Conservation (phyloP, 2,113 vertebrate genomes). For the Urocitellus parryii region DNA sequence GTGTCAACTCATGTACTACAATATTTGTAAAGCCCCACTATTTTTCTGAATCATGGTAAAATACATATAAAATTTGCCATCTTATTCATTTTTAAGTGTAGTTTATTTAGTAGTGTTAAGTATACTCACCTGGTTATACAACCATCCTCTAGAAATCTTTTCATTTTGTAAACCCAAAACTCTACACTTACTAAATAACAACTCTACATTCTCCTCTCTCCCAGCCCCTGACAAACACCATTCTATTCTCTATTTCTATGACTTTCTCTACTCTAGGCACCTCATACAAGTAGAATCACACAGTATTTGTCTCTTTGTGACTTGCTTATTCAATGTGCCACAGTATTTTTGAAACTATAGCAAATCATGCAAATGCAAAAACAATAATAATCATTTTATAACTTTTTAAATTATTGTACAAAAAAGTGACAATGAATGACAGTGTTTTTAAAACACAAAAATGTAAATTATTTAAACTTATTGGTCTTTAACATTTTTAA, state of each 20-base stretch:
- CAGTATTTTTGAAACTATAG: slow-evolving; percentile 16
- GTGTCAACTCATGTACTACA: neutral
- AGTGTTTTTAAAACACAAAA: slow-evolving; percentile 3
- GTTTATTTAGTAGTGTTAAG: neutral
- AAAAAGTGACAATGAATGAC: neutral
- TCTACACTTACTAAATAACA: neutral
- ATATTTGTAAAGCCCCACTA: neutral
- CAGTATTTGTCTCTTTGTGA: neutral
- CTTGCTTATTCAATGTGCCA: neutral
- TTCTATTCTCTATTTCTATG: neutral
- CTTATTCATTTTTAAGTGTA: neutral
- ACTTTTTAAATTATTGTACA: slow-evolving; percentile 21
- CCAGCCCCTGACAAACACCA: neutral
- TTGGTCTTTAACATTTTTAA: slow-evolving; percentile 15
- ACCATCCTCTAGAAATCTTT: neutral
- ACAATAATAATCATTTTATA: slow-evolving; percentile 21
- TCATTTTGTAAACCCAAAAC: neutral
- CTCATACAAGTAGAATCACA: neutral
- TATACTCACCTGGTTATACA: neutral
- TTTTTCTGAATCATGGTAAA: neutral
- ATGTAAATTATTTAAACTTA: slow-evolving; percentile 38
- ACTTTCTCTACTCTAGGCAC: neutral
- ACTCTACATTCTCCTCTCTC: neutral
- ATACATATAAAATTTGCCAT: neutral
- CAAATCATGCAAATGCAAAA: neutral